Base-by-base conservation (phyloP, 2,113 vertebrate genomes). In the Passer montanus region DNA sequence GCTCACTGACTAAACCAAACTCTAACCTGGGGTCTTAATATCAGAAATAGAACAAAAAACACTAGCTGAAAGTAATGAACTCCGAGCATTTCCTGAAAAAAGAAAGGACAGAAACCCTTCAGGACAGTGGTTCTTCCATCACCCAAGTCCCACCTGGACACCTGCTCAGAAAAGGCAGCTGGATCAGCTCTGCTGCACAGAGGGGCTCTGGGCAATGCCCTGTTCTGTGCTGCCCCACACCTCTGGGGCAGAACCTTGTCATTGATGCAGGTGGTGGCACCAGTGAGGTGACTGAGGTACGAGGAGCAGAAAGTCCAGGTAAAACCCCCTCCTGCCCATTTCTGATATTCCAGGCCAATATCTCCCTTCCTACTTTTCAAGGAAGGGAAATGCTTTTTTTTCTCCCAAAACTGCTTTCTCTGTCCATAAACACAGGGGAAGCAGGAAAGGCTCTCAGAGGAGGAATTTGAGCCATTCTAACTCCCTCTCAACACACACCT, bases 151-250 rank as follows among this genome's bases (percentile, higher is more conserved):
- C 47, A 26, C 35, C 13, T 9, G 50, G 18, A 4, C 21, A 39
- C 13, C 17, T 59, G 43, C 43, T 23, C 3, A 53, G 56, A 78
- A 37, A 15, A 24, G 3, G 4, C 79, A n/a, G 19, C 1, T 26
- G 15, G 26, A 39, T 7, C 37, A 33, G 44, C 47, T 46, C 49
- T 59, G 56, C 37, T 41, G 23, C 69, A 44, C 3, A 0, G 20
- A 53, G 68, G 12, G 24, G 16, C 50, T 30, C 19, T 1, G 46
- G n/a, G 33, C 22, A 19, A 22, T 56, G 58, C 41, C 35, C 21
- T 0, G 0, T 31, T 78, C 66, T 55, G n/a, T 56, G 31, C 12
- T 56, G 53, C 46, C 31, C 49, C 33, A 2, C 2, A 9, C 5
- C 62, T 84, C 3, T 33, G 31, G 49, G 30, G 21, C 21, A 69